These are phyloP conservation scores for Bubo bubo DNA, from an alignment of 2,113 vertebrate species.

Conservation along the genomic window DNA sequence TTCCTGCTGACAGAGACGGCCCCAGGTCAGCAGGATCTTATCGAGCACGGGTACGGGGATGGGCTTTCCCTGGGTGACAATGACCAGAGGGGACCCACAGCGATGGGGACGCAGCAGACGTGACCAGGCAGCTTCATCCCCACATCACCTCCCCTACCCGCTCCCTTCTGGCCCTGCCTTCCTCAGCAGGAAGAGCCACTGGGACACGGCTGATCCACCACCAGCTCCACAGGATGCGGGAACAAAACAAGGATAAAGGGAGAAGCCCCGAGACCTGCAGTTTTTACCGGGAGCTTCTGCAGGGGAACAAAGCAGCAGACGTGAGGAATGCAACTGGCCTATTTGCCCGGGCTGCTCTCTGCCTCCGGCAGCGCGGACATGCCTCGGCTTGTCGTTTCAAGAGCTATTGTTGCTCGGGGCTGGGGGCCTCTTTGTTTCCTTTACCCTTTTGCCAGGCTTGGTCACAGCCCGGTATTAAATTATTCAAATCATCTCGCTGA, in stretches of 20 bases:
- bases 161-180: background rate
- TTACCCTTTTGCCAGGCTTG: conserved; percentile 49
- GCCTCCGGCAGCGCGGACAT: conserved; percentile 39
- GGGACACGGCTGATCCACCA: background rate
- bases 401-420: conserved; percentile 59
- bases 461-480: conserved; percentile 59
- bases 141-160: background rate
- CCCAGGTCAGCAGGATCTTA: background rate
- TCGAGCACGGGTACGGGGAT: background rate
- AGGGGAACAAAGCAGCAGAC: conserved; percentile 61
- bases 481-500: conserved; percentile 39
- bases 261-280: conserved; percentile 32
- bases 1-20: background rate
- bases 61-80: background rate
- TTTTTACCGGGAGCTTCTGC: conserved; percentile 20
- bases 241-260: background rate
- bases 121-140: background rate
- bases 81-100: background rate
- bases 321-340: conserved; percentile 54
- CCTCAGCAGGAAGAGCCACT: background rate
- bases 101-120: rapidly evolving
- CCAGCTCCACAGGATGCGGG: background rate
- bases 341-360: conserved; percentile 18
- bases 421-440: conserved; percentile 65
- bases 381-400: conserved; percentile 49